Evolutionary conservation across 1,140 invertebrate species (phyloP).

Genomic region (Drosophila equinoxialis): DNA sequence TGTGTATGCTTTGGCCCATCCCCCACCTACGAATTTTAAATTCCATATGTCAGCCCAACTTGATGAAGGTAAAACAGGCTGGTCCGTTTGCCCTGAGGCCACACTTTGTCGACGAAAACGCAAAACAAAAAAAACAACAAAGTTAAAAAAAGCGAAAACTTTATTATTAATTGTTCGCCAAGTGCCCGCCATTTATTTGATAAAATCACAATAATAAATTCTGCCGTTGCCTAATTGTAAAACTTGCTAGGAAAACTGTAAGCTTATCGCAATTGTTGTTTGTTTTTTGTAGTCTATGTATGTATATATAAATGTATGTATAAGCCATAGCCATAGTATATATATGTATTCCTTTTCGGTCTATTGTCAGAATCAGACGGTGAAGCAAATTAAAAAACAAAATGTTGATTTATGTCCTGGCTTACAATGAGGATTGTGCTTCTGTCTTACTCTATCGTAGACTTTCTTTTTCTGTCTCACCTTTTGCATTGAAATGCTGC

Average conservation of each 20-base stretch:
- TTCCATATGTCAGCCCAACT: constrained; percentile 77
- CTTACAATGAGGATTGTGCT: constrained; percentile 21
- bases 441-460: neutral
- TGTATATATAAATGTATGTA: constrained; percentile 21
- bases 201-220: constrained; percentile 79
- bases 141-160: constrained; percentile 47
- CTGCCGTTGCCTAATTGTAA: constrained; percentile 70
- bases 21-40: constrained; percentile 79
- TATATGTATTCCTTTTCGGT: constrained; percentile 32
- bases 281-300: constrained; percentile 30
- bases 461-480: constrained; percentile 9
- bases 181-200: constrained; percentile 75
- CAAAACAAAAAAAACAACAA: neutral
- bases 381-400: constrained; percentile 78
- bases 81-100: constrained; percentile 28
- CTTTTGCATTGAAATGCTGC: constrained; percentile 73
- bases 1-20: constrained; percentile 20
- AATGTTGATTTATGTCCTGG: constrained; percentile 76
- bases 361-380: constrained; percentile 72
- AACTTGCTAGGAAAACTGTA: constrained; percentile 63
- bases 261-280: constrained; percentile 41
- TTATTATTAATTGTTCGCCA: constrained; percentile 80
- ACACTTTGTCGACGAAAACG: constrained; percentile 48
- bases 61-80: constrained; percentile 71
- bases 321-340: neutral